These are phyloP conservation scores for Turnix velox DNA, from an alignment of 2,113 vertebrate genomes.

Conservation along the genomic window DNA sequence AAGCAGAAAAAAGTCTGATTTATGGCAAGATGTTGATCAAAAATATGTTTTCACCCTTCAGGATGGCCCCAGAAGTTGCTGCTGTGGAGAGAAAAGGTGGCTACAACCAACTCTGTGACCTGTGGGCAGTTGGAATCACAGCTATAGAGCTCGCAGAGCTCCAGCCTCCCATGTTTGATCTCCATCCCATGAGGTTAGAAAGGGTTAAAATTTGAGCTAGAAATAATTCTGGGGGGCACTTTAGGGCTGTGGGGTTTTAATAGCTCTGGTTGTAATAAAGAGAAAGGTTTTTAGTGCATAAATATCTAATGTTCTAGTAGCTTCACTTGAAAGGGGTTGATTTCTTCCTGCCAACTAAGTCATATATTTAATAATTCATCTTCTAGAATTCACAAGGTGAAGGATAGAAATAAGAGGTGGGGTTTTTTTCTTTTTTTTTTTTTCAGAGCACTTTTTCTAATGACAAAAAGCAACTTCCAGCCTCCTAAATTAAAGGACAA, in stretches of 20 bases:
- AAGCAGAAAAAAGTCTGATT: neutral
- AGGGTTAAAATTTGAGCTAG: neutral
- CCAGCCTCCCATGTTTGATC: conserved; percentile 97
- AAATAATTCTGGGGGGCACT: neutral
- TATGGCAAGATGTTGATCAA: neutral
- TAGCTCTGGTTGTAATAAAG: neutral
- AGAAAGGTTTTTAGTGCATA: neutral
- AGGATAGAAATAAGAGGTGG: neutral
- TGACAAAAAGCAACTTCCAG: conserved; percentile 99
- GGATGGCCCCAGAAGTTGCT: conserved; percentile 99
- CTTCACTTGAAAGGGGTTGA: neutral
- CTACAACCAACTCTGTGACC: conserved; percentile 97
- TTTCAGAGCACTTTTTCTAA: conserved; percentile 93
- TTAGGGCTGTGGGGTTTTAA: neutral
- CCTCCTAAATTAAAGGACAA: conserved; percentile 98
- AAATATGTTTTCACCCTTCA: conserved; percentile 32
- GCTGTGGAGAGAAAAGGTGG: conserved; percentile 98
- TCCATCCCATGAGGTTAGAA: conserved; percentile 95
- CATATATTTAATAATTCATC: neutral
- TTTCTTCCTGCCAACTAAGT: neutral
- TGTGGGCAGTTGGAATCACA: conserved; percentile 98
- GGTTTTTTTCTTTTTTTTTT: too few species aligned
- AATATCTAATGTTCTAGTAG: neutral
- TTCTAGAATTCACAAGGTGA: neutral
- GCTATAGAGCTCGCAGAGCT: conserved; percentile 97